These are phyloP conservation scores for Willowsia nigromaculata DNA, from an alignment of 2,888 invertebrate genomes.

Conservation along the genomic window DNA sequence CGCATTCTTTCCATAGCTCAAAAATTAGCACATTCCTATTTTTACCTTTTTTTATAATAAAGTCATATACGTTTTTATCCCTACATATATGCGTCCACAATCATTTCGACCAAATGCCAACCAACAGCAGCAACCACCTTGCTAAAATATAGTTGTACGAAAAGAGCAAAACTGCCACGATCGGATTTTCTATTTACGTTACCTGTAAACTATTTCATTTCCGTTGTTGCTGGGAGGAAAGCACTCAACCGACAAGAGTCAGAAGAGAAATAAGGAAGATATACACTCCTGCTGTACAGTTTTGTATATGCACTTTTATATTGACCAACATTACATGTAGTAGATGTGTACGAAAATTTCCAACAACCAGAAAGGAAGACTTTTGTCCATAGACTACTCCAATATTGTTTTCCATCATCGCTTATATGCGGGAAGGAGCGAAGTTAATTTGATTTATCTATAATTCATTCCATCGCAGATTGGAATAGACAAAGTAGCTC, in stretches of 20 bases:
- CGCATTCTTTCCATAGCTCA: constrained; percentile 8
- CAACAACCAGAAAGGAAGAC: background rate
- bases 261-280: background rate
- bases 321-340: background rate
- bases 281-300: background rate
- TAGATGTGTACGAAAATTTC: background rate
- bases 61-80: background rate
- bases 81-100: background rate
- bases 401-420: background rate
- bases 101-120: constrained; percentile 13
- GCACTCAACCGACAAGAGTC: background rate
- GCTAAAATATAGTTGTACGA: background rate
- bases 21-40: constrained; percentile 68
- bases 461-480: constrained; percentile 26
- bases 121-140: background rate
- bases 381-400: background rate
- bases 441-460: constrained; percentile 28
- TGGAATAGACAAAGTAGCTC: constrained; percentile 15
- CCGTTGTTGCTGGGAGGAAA: background rate
- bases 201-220: constrained; percentile 22
- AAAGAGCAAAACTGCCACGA: background rate
- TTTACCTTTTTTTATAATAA: constrained; percentile 46
- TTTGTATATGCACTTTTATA: background rate
- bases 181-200: constrained; percentile 1
- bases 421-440: background rate